Evolutionary conservation across 2,797 vertebrate genomes (phyloP).

Genomic region (Sciaenops ocellatus): DNA sequence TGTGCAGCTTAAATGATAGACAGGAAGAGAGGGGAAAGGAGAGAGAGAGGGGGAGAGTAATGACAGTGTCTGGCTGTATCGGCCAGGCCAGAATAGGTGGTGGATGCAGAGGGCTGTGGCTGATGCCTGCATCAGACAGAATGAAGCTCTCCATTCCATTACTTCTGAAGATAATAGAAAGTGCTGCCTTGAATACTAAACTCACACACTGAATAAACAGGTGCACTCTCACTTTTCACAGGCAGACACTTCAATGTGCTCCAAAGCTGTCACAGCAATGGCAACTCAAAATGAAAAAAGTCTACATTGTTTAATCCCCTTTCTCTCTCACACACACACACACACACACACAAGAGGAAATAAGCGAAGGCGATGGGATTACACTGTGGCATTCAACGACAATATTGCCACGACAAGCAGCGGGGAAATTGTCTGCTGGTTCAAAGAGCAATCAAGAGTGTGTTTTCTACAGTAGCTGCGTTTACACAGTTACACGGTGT

Average conservation of each 20-base stretch:
- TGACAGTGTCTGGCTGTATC: conserved; percentile 60
- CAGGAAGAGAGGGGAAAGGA: conserved; percentile 40
- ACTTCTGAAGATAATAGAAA: conserved; percentile 77
- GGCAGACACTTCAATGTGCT: conserved; percentile 52
- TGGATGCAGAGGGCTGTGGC: conserved; percentile 56
- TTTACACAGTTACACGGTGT: not conserved
- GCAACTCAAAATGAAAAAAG: conserved; percentile 47
- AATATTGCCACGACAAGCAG: conserved; percentile 37
- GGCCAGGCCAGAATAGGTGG: conserved; percentile 47
- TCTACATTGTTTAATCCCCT: conserved; percentile 49
- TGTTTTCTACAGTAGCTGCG: not conserved
- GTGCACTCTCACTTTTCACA: conserved; percentile 39
- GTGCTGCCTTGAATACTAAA: conserved; percentile 79
- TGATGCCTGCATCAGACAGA: conserved; percentile 69
- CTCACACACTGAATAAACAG: conserved; percentile 59
- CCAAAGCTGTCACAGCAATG: conserved; percentile 57
- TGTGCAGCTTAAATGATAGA: conserved; percentile 62
- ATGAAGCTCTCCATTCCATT: conserved; percentile 75
- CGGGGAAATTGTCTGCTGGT: not conserved
- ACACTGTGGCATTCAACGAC: conserved; percentile 32
- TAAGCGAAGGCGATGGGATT: conserved; percentile 38
- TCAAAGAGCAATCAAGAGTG: conserved; percentile 23
- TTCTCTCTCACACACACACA: conserved; percentile 12
- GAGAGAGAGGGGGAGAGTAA: conserved; percentile 53
- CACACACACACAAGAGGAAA: conserved; percentile 16